phyloP scores from a whole-genome alignment of 2,113 vertebrate genomes.

The Herpailurus yagouaroundi region DNA sequence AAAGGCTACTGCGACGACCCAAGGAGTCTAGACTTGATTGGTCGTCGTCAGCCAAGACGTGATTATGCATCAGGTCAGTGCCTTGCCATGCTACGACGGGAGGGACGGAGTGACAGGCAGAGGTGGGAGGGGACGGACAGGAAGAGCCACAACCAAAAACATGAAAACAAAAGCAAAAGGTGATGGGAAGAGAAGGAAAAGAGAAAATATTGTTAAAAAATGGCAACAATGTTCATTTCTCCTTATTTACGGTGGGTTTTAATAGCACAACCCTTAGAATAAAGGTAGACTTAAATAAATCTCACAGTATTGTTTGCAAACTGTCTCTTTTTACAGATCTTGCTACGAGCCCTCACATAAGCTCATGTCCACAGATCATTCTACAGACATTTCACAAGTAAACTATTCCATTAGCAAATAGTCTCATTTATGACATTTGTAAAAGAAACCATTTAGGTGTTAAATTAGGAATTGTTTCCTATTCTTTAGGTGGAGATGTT shows the following conservation, averaged over 20 bases:
- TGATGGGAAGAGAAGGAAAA: conserved; percentile 93
- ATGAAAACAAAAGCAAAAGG: conserved; percentile 90
- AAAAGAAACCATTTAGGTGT: not conserved
- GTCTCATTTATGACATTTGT: not conserved
- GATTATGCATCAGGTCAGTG: conserved; percentile 99
- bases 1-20: conserved; percentile 98
- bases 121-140: conserved; percentile 86
- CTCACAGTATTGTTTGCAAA: conserved; percentile 57
- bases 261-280: conserved; percentile 52
- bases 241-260: conserved; percentile 70
- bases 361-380: not conserved
- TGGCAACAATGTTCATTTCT: conserved; percentile 80
- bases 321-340: not conserved
- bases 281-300: not conserved
- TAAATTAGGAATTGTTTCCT: not conserved
- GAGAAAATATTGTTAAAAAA: conserved; percentile 94
- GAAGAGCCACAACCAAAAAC: conserved; percentile 90
- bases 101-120: conserved; percentile 87
- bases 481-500: not conserved
- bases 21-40: conserved; percentile 96
- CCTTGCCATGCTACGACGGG: conserved; percentile 98
- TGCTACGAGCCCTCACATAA: not conserved
- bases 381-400: not conserved
- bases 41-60: conserved; percentile 97
- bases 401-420: not conserved